A percentile compares a stretch with the other conserved stretches of the same genome.
Conservation (phyloP, 2,888 invertebrate species). For the Linyphia triangularis region DNA sequence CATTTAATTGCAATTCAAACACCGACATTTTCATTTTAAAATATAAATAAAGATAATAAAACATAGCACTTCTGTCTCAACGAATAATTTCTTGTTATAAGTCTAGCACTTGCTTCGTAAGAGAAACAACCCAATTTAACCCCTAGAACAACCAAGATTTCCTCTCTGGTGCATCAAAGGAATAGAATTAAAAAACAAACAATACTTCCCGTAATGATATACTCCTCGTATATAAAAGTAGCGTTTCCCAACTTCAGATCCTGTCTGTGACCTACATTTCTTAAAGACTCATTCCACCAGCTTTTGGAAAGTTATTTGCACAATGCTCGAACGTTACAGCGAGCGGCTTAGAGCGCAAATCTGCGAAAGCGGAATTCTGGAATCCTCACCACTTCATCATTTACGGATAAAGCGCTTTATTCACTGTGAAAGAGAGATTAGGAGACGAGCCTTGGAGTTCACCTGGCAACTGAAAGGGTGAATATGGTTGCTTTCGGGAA, state of each 20-base stretch:
- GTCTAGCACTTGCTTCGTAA: too few relatives aligned
- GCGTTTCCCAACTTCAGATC: not conserved
- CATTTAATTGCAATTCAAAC: too few relatives aligned
- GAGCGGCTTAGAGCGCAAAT: slow-evolving; percentile 44
- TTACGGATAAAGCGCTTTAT: slow-evolving; percentile 63
- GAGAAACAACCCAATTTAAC: too few relatives aligned
- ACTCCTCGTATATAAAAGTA: not conserved
- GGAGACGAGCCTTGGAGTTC: slow-evolving; percentile 15
- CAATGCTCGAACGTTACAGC: not conserved
- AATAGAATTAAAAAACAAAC: slow-evolving; percentile 17
- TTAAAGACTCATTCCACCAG: not conserved
- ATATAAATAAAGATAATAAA: too few relatives aligned
- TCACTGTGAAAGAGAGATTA: slow-evolving; percentile 58
- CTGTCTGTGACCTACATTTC: not conserved
- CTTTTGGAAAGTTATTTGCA: slow-evolving; percentile 30
- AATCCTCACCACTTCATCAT: slow-evolving; percentile 59
- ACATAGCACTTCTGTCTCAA: too few relatives aligned
- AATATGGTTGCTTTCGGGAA: slow-evolving; percentile 1
- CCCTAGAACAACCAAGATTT: too few relatives aligned
- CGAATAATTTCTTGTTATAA: too few relatives aligned
- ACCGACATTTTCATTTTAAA: too few relatives aligned
- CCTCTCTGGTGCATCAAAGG: too few relatives aligned
- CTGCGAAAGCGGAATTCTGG: slow-evolving; percentile 19
- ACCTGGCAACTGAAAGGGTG: slow-evolving; percentile 24
- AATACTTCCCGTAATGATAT: slow-evolving; percentile 23